Evolutionary conservation across 1,140 invertebrate species (phyloP).

Genomic region (Ips nitidus): DNA sequence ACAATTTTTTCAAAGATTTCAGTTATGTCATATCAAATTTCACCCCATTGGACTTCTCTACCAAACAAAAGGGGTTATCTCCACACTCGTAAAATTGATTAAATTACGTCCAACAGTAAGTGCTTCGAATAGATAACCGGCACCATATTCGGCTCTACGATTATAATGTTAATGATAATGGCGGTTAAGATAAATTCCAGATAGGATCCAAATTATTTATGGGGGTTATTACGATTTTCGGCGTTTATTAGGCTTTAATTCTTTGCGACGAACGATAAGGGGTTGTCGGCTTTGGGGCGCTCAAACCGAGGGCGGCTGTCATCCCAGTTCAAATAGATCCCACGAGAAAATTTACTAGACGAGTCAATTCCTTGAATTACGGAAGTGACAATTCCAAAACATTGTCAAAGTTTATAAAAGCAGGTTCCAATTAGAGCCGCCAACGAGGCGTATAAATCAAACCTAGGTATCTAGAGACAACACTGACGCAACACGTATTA

Average conservation of each 20-base stretch:
- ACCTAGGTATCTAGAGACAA: neutral
- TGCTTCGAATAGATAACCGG: conserved; percentile 11
- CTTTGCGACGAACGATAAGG: conserved; percentile 3
- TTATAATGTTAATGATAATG: conserved; percentile 18
- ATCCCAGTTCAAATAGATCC: neutral
- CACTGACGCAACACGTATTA: neutral
- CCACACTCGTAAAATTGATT: conserved; percentile 13
- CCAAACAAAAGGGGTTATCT: conserved; percentile 16
- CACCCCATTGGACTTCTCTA: neutral
- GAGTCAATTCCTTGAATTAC: no score
- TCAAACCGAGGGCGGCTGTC: neutral
- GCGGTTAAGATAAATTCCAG: conserved; percentile 7
- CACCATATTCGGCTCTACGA: conserved; percentile 4
- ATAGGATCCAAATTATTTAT: conserved; percentile 12
- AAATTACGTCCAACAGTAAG: conserved; percentile 19
- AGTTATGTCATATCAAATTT: no score
- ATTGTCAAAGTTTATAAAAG: neutral
- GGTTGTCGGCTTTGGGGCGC: neutral
- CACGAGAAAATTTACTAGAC: no score
- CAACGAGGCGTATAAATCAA: neutral
- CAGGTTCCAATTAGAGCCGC: neutral
- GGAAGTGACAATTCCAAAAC: neutral
- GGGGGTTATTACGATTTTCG: conserved; percentile 9
- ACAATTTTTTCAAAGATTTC: no score
- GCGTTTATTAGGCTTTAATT: conserved; percentile 17